Evolutionary conservation across 1,140 invertebrate genomes (phyloP).

Genomic region (Saccostrea cuccullata): DNA sequence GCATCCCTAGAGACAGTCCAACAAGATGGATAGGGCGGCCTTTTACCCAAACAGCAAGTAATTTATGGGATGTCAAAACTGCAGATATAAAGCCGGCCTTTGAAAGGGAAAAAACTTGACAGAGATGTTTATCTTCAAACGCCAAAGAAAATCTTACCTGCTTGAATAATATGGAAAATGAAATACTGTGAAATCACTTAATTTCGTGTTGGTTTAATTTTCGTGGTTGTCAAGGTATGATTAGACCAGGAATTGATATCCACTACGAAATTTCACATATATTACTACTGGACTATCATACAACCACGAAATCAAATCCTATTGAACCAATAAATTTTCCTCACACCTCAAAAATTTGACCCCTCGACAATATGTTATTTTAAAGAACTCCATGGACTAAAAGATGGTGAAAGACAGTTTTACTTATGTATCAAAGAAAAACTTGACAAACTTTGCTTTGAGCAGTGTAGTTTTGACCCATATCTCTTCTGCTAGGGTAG

Average conservation of each 20-base stretch:
- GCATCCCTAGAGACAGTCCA: constrained; percentile 55
- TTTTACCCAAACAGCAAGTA: constrained; percentile 50
- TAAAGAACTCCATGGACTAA: constrained; percentile 48
- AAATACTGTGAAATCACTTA: too few relatives aligned
- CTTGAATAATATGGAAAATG: constrained; percentile 49
- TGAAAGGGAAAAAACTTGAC: constrained; percentile 49
- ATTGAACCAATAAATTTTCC: too few relatives aligned
- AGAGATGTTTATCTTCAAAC: constrained; percentile 53
- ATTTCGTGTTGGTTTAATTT: too few relatives aligned
- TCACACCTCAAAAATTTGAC: too few relatives aligned
- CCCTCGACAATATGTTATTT: too few relatives aligned
- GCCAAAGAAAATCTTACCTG: constrained; percentile 39
- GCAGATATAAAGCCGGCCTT: constrained; percentile 56
- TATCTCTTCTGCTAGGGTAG: constrained; percentile 34
- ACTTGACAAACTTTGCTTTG: constrained; percentile 30
- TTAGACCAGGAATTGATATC: too few relatives aligned
- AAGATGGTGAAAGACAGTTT: constrained; percentile 53
- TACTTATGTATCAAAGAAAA: constrained; percentile 47
- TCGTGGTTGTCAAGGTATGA: too few relatives aligned
- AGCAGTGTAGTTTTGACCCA: constrained; percentile 46
- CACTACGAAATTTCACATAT: too few relatives aligned
- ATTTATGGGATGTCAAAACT: constrained; percentile 49
- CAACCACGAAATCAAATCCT: too few relatives aligned
- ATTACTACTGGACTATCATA: too few relatives aligned
- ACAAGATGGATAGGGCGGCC: constrained; percentile 50